Evolutionary conservation across 2,797 vertebrate genomes (phyloP).

Genomic region (Notoglanidium macrostoma): DNA sequence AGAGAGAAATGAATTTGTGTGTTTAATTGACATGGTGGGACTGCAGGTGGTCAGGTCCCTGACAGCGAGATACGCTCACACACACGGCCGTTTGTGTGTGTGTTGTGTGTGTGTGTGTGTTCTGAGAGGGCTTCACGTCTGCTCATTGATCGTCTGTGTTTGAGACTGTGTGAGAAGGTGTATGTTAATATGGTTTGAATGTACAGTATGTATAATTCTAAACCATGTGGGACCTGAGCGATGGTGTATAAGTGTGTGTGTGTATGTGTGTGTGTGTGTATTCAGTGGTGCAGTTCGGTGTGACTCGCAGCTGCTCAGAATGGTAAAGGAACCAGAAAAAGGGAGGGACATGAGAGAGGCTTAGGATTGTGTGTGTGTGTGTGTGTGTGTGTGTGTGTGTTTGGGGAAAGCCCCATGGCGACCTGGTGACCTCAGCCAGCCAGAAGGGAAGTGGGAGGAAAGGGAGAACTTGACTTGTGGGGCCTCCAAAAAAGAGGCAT

Average conservation of each 20-base stretch:
- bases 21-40: constrained; percentile 60
- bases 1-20: constrained; percentile 58
- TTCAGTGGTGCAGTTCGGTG: constrained; percentile 52
- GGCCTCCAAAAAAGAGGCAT: constrained; percentile 74
- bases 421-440: constrained; percentile 72
- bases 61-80: constrained; percentile 24
- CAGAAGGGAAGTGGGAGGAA: constrained; percentile 75
- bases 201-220: not conserved
- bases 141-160: constrained; percentile 12
- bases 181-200: not conserved
- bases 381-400: constrained; percentile 50
- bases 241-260: constrained; percentile 4
- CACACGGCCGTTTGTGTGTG: constrained; percentile 16
- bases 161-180: not conserved
- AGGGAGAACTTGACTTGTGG: constrained; percentile 79
- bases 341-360: constrained; percentile 40
- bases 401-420: constrained; percentile 68
- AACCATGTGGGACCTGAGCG: not conserved
- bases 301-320: constrained; percentile 49
- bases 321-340: constrained; percentile 44
- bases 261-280: constrained; percentile 35
- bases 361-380: constrained; percentile 41
- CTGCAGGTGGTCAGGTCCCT: constrained; percentile 50
- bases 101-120: constrained; percentile 29
- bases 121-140: not conserved